A percentile compares a stretch with the other conserved stretches of the same genome.
Conservation (phyloP, 2,888 invertebrate genomes). For the Heliconius sara region DNA sequence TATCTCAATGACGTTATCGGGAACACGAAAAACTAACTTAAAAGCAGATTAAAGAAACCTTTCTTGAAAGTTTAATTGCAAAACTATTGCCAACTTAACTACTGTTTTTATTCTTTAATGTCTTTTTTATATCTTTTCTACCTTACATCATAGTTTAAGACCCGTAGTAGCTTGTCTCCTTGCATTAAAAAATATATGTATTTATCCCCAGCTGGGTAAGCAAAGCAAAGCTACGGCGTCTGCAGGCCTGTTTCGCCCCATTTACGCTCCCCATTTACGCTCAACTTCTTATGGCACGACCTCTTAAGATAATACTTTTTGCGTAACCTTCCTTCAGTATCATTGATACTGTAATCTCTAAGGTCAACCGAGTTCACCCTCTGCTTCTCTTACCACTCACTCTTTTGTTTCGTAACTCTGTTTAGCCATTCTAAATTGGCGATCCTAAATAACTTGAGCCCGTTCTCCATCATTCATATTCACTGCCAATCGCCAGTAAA, state of each 20-base stretch:
- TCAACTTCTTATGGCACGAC: not conserved
- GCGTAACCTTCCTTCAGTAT: too few species aligned
- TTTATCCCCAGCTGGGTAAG: too few species aligned
- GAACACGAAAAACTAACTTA: slow-evolving; percentile 3
- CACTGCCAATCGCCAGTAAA: not conserved
- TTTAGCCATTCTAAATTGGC: not conserved
- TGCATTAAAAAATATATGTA: too few species aligned
- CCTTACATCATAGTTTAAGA: not conserved
- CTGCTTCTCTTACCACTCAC: not conserved
- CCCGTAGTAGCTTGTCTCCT: not conserved
- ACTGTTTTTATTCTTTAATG: slow-evolving; percentile 8
- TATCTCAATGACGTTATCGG: not conserved
- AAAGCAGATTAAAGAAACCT: not conserved
- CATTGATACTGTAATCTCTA: not conserved
- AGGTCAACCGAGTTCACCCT: not conserved
- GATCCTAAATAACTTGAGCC: not conserved
- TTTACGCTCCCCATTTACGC: too few species aligned
- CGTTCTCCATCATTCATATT: not conserved
- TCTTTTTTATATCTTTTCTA: slow-evolving; percentile 11
- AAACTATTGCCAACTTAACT: slow-evolving; percentile 15
- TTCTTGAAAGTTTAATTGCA: slow-evolving; percentile 1
- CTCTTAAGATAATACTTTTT: too few species aligned
- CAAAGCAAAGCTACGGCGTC: too few species aligned
- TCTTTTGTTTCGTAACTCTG: not conserved
- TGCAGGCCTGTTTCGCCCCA: too few species aligned